Evolutionary conservation across 1,140 invertebrate species (phyloP).

Genomic region (Campodea augens): DNA sequence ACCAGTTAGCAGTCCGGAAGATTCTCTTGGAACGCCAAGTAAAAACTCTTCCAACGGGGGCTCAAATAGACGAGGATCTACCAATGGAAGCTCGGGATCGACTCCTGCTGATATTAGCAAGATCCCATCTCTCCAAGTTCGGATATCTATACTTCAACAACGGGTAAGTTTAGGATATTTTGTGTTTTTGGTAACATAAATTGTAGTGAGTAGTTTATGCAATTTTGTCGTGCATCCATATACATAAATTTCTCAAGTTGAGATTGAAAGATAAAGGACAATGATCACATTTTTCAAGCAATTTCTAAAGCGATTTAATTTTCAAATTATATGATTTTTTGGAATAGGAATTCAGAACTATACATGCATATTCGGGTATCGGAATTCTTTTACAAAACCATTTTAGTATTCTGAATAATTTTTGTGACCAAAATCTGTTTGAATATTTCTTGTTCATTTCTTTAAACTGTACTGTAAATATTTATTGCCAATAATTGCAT

Average conservation of each 20-base stretch:
- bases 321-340: background rate
- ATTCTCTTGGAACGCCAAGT: slow-evolving; percentile 28
- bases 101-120: slow-evolving; percentile 25
- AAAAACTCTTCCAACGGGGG: slow-evolving; percentile 27
- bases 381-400: too few relatives aligned
- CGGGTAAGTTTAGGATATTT: slow-evolving; percentile 41
- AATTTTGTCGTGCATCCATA: too few relatives aligned
- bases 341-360: too few relatives aligned
- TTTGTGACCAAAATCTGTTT: too few relatives aligned
- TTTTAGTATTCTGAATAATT: too few relatives aligned
- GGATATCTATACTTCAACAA: slow-evolving; percentile 61
- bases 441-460: too few relatives aligned
- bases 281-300: background rate
- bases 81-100: slow-evolving; percentile 22
- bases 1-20: slow-evolving; percentile 28
- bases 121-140: slow-evolving; percentile 33
- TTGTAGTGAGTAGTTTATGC: background rate
- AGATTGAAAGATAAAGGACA: background rate
- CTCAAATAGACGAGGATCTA: slow-evolving; percentile 24
- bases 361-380: too few relatives aligned
- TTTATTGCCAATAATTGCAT: too few relatives aligned
- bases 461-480: too few relatives aligned
- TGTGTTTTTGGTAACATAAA: background rate
- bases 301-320: background rate
- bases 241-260: too few relatives aligned